phyloP scores from a whole-genome alignment of 2,113 vertebrate species.

The Neopipo cinnamomea region DNA sequence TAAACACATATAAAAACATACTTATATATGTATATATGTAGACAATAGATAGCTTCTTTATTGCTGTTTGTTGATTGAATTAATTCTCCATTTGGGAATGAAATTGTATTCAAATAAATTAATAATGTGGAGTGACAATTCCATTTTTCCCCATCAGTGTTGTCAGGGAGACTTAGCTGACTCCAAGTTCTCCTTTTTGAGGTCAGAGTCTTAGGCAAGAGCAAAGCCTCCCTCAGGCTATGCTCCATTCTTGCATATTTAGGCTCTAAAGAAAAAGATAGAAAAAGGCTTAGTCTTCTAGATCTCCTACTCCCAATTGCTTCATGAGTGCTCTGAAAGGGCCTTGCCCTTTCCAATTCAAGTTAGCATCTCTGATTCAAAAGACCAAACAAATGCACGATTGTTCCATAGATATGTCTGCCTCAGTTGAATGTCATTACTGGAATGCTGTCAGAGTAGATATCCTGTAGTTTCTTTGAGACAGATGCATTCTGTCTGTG shows the following conservation, averaged over 20 bases:
- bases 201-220: background rate
- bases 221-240: slow-evolving; percentile 4
- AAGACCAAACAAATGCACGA: slow-evolving; percentile 37
- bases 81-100: background rate
- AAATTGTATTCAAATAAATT: background rate
- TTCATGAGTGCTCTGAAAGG: background rate
- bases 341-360: slow-evolving; percentile 32
- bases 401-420: slow-evolving; percentile 44
- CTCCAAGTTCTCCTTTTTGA: background rate
- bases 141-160: background rate
- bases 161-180: slow-evolving; percentile 11
- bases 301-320: background rate
- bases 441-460: slow-evolving; percentile 46
- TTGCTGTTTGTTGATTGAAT: background rate
- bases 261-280: background rate
- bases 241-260: background rate
- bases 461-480: slow-evolving; percentile 36
- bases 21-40: background rate
- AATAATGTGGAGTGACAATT: background rate
- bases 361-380: slow-evolving; percentile 28
- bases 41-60: background rate
- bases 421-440: slow-evolving; percentile 37
- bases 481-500: slow-evolving; percentile 26
- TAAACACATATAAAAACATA: background rate
- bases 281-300: slow-evolving; percentile 1